Conservation (phyloP, 2,797 vertebrate species). For the Smutsia temminckii region DNA sequence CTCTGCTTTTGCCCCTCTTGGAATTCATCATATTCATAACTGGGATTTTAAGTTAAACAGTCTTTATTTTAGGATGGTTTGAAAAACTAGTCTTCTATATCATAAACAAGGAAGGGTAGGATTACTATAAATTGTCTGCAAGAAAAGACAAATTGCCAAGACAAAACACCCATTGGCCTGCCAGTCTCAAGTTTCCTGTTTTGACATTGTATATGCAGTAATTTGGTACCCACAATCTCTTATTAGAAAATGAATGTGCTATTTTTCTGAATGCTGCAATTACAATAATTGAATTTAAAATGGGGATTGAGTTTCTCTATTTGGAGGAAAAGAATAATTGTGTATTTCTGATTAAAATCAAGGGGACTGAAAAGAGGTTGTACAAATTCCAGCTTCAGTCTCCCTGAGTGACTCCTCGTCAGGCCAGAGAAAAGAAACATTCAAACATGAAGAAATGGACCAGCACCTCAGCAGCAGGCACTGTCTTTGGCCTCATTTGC, state of each 20-base stretch:
- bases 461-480: neutral
- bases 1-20: conserved; percentile 54
- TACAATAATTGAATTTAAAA: conserved; percentile 83
- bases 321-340: conserved; percentile 78
- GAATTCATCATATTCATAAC: conserved; percentile 69
- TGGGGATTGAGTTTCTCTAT: conserved; percentile 74
- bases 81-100: conserved; percentile 74
- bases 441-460: neutral
- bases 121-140: conserved; percentile 81
- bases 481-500: neutral
- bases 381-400: conserved; percentile 70
- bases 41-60: conserved; percentile 74
- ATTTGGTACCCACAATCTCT: conserved; percentile 81
- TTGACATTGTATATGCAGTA: conserved; percentile 71
- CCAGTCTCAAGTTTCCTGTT: conserved; percentile 78
- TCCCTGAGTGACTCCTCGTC: conserved; percentile 20
- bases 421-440: conserved; percentile 44
- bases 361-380: conserved; percentile 72
- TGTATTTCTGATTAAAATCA: conserved; percentile 80
- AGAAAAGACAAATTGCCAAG: conserved; percentile 83
- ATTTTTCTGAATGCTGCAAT: conserved; percentile 78
- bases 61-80: conserved; percentile 79
- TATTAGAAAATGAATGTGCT: conserved; percentile 80
- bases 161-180: conserved; percentile 78
- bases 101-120: conserved; percentile 80